Conservation (phyloP, 2,888 invertebrate genomes). For the Cheilosia soror region DNA sequence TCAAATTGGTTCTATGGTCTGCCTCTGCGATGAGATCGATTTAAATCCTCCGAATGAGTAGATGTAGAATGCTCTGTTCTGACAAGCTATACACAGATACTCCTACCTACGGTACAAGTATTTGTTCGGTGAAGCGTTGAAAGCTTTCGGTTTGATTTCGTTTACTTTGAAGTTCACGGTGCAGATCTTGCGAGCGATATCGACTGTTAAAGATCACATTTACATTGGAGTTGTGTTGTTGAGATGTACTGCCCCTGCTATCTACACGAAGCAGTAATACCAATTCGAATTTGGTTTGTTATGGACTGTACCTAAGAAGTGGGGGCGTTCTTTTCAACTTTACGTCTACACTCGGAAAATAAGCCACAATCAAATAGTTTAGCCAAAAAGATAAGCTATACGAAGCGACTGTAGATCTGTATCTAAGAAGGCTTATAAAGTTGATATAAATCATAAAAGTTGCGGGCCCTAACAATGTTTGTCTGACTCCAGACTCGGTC, state of each 20-base stretch:
- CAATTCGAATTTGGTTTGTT: too few relatives aligned
- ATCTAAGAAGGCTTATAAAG: not conserved
- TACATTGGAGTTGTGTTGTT: not conserved
- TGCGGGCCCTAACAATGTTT: not conserved
- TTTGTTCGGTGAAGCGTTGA: slow-evolving; percentile 10
- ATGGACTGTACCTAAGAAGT: too few relatives aligned
- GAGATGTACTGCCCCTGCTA: not conserved
- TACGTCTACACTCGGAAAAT: not conserved
- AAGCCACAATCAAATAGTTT: not conserved
- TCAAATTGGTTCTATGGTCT: slow-evolving; percentile 26
- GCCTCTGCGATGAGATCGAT: slow-evolving; percentile 5
- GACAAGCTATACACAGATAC: not conserved
- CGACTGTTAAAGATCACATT: not conserved
- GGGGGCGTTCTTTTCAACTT: not conserved
- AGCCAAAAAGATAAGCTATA: not conserved
- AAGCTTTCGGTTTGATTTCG: slow-evolving; percentile 11
- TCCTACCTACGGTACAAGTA: not conserved
- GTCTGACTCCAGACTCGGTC: not conserved
- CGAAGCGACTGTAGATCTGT: not conserved
- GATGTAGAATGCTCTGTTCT: not conserved
- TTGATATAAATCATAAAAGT: not conserved
- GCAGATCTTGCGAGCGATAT: not conserved
- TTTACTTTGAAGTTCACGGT: not conserved
- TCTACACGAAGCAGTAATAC: not conserved
- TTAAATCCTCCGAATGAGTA: slow-evolving; percentile 38